These are phyloP conservation scores for Columba livia DNA, from an alignment of 2,113 vertebrate species.

Conservation along the genomic window DNA sequence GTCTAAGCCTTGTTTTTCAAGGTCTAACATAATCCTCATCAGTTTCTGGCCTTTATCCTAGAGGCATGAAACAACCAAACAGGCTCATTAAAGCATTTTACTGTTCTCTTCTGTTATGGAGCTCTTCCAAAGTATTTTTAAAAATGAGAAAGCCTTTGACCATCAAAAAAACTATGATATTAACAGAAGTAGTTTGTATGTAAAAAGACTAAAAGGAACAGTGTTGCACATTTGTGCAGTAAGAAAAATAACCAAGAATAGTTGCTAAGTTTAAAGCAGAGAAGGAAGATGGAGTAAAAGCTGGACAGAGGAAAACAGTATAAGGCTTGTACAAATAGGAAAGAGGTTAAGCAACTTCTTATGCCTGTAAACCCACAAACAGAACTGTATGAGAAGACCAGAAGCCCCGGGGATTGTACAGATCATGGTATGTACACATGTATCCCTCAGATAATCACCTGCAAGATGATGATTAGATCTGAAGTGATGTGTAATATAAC, in stretches of 20 bases:
- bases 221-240: neutral
- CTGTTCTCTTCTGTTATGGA: neutral
- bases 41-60: slow-evolving; percentile 79
- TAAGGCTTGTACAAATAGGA: neutral
- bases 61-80: neutral
- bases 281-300: neutral
- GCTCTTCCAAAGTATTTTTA: neutral
- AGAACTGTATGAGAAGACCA: neutral
- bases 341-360: neutral
- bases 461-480: neutral
- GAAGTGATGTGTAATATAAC: neutral
- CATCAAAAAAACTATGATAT: too few relatives aligned
- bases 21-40: slow-evolving; percentile 78
- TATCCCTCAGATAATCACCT: neutral
- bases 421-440: neutral
- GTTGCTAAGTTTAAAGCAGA: neutral
- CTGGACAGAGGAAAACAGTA: neutral
- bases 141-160: neutral
- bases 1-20: slow-evolving; percentile 83
- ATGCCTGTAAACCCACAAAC: neutral
- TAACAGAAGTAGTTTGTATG: neutral
- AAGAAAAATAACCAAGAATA: neutral
- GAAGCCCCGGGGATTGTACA: neutral
- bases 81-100: neutral
- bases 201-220: neutral